These are phyloP conservation scores for Chamaetylas fuelleborni DNA, from an alignment of 2,113 vertebrate species.

Conservation along the genomic window DNA sequence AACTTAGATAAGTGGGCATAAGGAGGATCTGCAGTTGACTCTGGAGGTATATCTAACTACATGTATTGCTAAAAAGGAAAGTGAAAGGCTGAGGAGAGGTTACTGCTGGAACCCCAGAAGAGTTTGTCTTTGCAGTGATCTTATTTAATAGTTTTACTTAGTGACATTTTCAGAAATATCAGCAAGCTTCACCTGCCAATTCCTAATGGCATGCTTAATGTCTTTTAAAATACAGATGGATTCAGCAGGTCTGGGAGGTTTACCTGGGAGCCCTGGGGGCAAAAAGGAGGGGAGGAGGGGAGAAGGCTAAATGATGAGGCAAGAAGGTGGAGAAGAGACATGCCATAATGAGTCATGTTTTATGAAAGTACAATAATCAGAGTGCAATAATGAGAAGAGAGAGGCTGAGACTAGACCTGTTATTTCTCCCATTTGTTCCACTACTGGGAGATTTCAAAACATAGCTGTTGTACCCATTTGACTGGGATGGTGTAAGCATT, in stretches of 20 bases:
- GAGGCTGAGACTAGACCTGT: neutral
- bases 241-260: neutral
- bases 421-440: neutral
- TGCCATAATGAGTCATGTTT: neutral
- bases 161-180: slow-evolving; percentile 26
- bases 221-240: neutral
- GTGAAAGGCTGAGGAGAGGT: neutral
- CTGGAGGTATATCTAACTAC: neutral
- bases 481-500: neutral
- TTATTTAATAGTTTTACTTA: neutral
- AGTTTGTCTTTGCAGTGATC: neutral
- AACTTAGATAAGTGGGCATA: neutral
- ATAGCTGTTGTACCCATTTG: neutral
- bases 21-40: neutral
- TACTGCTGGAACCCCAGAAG: neutral
- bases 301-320: neutral
- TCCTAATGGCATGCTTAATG: neutral
- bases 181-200: neutral
- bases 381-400: neutral
- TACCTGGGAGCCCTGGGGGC: neutral
- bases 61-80: neutral
- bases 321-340: neutral
- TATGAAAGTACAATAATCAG: neutral
- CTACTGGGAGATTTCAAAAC: neutral
- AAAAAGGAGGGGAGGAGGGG: neutral